A percentile compares a stretch with the other conserved stretches of the same genome.
Evolutionary conservation across 2,888 invertebrate genomes (phyloP).

Genomic region (Tipula unca): DNA sequence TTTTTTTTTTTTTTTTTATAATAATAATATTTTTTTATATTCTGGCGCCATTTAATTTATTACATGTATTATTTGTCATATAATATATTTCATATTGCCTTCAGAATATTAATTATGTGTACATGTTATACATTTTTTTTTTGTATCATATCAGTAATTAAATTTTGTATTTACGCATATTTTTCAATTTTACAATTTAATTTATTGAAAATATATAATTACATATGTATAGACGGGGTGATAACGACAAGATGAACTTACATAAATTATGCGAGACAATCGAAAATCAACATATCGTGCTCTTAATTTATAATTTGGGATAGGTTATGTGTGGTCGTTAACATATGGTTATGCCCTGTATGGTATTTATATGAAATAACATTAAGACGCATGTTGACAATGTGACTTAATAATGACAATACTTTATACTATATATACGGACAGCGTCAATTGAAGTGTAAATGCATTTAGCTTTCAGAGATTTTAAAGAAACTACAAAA

Average conservation of each 20-base stretch:
- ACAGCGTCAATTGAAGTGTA: too few relatives aligned
- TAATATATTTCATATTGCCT: too few relatives aligned
- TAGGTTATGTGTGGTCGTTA: slow-evolving; percentile 2
- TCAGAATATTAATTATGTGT: background rate
- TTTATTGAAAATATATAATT: background rate
- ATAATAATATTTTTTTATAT: background rate
- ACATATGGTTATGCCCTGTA: background rate
- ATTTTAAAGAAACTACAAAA: too few relatives aligned
- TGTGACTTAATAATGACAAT: too few relatives aligned
- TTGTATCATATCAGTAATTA: background rate
- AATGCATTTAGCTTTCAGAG: too few relatives aligned
- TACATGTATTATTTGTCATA: background rate
- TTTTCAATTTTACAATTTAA: background rate
- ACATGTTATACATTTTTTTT: background rate
- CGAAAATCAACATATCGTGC: background rate
- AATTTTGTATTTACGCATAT: background rate
- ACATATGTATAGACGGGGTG: background rate
- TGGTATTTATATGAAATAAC: too few relatives aligned
- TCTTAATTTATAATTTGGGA: background rate
- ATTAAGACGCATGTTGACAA: too few relatives aligned
- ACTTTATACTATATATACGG: too few relatives aligned
- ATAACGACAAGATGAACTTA: background rate
- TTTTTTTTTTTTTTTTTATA: background rate
- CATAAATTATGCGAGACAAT: background rate
- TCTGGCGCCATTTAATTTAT: background rate